Base-by-base conservation (phyloP, 2,797 vertebrate genomes). In the Nasua narica region DNA sequence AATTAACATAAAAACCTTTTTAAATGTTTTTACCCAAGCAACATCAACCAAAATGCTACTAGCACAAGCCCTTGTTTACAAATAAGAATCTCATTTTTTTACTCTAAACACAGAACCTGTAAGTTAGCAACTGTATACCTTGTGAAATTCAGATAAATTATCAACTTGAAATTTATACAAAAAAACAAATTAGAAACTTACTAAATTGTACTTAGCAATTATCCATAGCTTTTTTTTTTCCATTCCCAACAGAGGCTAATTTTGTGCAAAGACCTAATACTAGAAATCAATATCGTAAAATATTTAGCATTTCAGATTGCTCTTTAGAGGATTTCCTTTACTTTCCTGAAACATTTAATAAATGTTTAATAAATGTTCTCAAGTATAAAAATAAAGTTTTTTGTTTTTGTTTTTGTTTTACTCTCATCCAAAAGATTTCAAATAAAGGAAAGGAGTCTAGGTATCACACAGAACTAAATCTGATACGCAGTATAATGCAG, bases 271-370 rank as follows among this genome's bases (percentile, higher is more conserved):
- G 70, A 21, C 21, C 81, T 96, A 94, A 65, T 67, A 35, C 52
- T 87, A 95, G 74, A 96, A 89, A 94, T n/a, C 7, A 90, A 3
- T 65, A 83, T 72, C 19, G 94, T 69, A 96, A 98, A 96, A 87
- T 81, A 92, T 82, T 94, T 79, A 91, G 23, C n/a, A 77, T 46
- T 93, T 94, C 85, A 97, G 48, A 88, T 32, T 92, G 35, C 46
- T 88, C 96, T 94, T 79, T 77, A 88, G 94, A 95, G 35, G 35
- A 92, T 50, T 94, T 60, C 37, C 37, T 93, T 90, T 86, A 90
- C 32, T 79, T 37, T 93, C 85, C 85, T 90, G 46, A 90, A 96
- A 95, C 60, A 94, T 79, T 94, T 93, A 95, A 77, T 74, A 91
- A 95, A 90, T n/a, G 74, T 50, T 50, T 77, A 50, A 50, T n/a